These are phyloP conservation scores for Melanargia galathea DNA, from an alignment of 2,888 invertebrate genomes.

Conservation along the genomic window DNA sequence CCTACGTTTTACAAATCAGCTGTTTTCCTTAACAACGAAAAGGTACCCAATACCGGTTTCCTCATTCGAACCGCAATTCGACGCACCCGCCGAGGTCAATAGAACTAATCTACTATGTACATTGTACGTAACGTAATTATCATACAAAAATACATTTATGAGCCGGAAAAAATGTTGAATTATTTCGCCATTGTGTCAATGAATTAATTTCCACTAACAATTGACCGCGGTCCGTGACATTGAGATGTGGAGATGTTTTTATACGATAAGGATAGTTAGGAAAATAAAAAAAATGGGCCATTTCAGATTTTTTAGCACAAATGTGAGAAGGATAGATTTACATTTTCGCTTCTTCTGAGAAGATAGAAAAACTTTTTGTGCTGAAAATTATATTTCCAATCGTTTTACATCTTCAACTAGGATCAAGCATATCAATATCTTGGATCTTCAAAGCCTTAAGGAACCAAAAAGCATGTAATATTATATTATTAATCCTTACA, in stretches of 20 bases:
- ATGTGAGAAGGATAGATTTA: too few species aligned
- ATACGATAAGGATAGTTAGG: neutral
- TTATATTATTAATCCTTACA: too few species aligned
- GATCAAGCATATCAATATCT: too few species aligned
- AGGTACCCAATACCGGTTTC: constrained; percentile 20
- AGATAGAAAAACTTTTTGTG: too few species aligned
- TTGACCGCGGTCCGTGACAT: constrained; percentile 22
- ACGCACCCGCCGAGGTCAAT: constrained; percentile 34
- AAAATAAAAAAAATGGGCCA: neutral
- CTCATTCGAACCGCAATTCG: constrained; percentile 21
- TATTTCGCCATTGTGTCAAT: constrained; percentile 29
- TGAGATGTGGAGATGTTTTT: constrained; percentile 9
- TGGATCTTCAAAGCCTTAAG: too few species aligned
- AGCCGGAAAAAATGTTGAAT: constrained; percentile 30
- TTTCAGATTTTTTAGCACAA: too few species aligned
- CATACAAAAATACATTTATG: constrained; percentile 30
- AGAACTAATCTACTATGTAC: constrained; percentile 24
- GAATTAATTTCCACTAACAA: constrained; percentile 34
- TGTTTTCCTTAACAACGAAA: constrained; percentile 15
- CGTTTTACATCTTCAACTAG: too few species aligned
- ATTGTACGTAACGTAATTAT: constrained; percentile 12
- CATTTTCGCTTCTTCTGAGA: too few species aligned
- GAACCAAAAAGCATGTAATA: too few species aligned
- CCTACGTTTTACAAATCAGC: constrained; percentile 10
- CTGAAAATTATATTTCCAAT: too few species aligned